Conservation (phyloP, 1,140 invertebrate genomes). For the Spodoptera frugiperda region DNA sequence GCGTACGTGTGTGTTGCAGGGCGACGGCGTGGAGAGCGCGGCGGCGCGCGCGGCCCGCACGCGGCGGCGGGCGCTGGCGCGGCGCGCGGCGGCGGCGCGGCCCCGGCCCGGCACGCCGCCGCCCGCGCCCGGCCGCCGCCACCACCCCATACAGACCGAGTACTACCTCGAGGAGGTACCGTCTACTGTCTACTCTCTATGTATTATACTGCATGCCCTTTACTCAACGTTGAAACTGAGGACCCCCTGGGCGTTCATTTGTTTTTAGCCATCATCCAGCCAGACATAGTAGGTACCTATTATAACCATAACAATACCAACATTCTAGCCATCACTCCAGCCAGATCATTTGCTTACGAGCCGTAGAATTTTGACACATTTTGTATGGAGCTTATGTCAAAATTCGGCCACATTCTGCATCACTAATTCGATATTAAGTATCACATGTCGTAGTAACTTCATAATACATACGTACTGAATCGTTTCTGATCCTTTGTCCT, state of each 20-base stretch:
- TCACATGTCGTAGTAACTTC: too few species aligned
- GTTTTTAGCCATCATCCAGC: neutral
- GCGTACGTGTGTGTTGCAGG: conserved; percentile 79
- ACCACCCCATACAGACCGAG: conserved; percentile 95
- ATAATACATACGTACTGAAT: too few species aligned
- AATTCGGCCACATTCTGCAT: too few species aligned
- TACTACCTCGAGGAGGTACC: conserved; percentile 93
- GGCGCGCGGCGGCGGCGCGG: conserved; percentile 88
- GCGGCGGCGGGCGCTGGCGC: conserved; percentile 87
- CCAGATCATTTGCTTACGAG: too few species aligned
- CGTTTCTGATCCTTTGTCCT: too few species aligned
- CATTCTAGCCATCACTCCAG: too few species aligned
- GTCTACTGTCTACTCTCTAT: neutral
- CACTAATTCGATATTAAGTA: too few species aligned
- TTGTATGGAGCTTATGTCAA: too few species aligned
- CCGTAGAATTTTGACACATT: too few species aligned
- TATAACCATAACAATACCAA: too few species aligned
- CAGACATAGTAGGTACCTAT: too few species aligned
- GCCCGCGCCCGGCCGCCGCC: conserved; percentile 91
- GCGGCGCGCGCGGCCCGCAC: conserved; percentile 88
- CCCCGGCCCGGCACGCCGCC: conserved; percentile 90
- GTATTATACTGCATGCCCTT: too few species aligned
- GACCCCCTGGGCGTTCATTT: neutral
- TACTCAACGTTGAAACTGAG: neutral
- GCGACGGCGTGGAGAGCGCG: conserved; percentile 87